phyloP scores from a whole-genome alignment of 2,888 invertebrate genomes.

The Macrosoma leucophasiata region DNA sequence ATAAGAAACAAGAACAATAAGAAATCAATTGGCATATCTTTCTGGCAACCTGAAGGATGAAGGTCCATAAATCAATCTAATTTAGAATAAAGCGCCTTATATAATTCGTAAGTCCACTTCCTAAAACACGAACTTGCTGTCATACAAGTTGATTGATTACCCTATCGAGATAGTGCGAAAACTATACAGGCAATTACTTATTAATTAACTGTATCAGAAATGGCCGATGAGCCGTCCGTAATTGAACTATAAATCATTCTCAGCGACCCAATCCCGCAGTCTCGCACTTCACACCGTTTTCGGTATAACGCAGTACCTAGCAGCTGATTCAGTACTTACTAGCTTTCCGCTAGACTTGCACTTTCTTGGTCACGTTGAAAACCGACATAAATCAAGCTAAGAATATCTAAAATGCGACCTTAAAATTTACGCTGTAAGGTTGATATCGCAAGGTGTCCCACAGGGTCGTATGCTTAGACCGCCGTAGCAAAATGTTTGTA shows the following conservation, averaged over 20 bases:
- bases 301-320: slow-evolving; percentile 53
- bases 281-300: slow-evolving; percentile 35
- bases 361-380: slow-evolving; percentile 31
- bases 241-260: slow-evolving; percentile 68
- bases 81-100: too few species aligned
- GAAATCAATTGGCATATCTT: too few species aligned
- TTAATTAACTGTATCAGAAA: slow-evolving; percentile 43
- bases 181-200: slow-evolving; percentile 32
- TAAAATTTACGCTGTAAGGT: slow-evolving; percentile 21
- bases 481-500: slow-evolving; percentile 47
- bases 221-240: slow-evolving; percentile 53
- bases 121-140: too few species aligned
- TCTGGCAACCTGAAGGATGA: too few species aligned
- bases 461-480: slow-evolving; percentile 36
- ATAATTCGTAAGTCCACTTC: too few species aligned
- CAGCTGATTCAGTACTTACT: slow-evolving; percentile 63
- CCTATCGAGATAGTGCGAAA: slow-evolving; percentile 14
- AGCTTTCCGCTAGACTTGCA: slow-evolving; percentile 57
- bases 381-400: slow-evolving; percentile 29
- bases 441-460: slow-evolving; percentile 23
- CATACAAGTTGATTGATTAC: not conserved
- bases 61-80: too few species aligned
- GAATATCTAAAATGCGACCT: slow-evolving; percentile 27
- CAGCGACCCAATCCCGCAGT: slow-evolving; percentile 28
- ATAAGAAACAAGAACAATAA: too few species aligned